Base-by-base conservation (phyloP, 2,797 vertebrate species). In the Tenualosa ilisha region DNA sequence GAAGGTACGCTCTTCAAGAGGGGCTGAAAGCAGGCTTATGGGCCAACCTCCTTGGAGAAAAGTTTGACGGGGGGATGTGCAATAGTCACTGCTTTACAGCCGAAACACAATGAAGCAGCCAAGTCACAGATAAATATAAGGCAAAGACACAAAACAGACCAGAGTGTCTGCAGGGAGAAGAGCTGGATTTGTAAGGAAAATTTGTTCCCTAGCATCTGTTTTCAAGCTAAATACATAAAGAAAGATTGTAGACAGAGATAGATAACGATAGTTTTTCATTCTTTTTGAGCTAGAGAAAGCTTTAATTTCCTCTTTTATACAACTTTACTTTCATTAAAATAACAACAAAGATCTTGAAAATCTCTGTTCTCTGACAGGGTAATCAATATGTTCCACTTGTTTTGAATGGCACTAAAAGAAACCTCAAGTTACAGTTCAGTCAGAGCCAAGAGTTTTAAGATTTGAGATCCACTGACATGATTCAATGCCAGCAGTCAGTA, bases 301-400 rank as follows among this genome's bases (percentile, higher is more conserved):
- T 79, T 79, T 79, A 79, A 79, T 79, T 79, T 79, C 72, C 72
- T 79, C 37, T 20, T 79, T 46, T 43, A 46, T 8, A 79, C 20
- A 40, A 15, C 40, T 17, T 4, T 17, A 43, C 40, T 79, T 79
- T 43, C 72, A 79, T 79, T 40, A 79, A 46, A 79, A 46, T 22
- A 43, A 79, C 72, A 79, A 79, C 17, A 40, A 79, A 79, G 72
- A 79, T 40, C 79, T 65, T 82, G n/a, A n/a, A 84, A 24, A 40
- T 9, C 15, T 15, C 49, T 82, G 56, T 26, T 81, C 31, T 51
- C 31, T 26, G 59, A 72, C 81, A 85, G 82, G 31, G 46, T 75
- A 43, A 63, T 85, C 37, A 82, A 53, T 68, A 72, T 72, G 85
- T 37, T 85, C 46, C 53, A 85, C 75, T 61, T 59, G 72, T 81